These are phyloP conservation scores for Pseudococcus viburni DNA, from an alignment of 2,888 invertebrate genomes.

Conservation along the genomic window DNA sequence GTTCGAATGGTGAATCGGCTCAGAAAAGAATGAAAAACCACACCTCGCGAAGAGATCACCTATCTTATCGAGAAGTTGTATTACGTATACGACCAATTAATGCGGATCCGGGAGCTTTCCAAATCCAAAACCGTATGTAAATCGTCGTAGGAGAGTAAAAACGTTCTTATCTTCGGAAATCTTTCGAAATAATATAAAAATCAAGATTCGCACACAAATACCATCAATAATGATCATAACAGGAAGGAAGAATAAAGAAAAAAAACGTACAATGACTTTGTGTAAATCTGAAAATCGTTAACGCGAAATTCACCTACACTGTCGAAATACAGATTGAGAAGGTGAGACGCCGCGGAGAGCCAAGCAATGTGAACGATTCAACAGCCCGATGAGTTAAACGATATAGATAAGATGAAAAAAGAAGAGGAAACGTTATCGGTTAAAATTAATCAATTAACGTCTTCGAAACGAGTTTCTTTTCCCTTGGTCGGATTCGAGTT, in stretches of 20 bases:
- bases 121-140: slow-evolving; percentile 1
- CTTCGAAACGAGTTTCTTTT: slow-evolving; percentile 58
- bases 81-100: neutral
- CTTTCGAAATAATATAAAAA: neutral
- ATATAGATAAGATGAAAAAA: slow-evolving; percentile 13
- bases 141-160: neutral
- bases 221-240: neutral
- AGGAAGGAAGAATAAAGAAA: neutral
- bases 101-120: neutral
- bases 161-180: neutral
- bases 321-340: neutral
- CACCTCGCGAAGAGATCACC: neutral
- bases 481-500: neutral
- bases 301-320: slow-evolving; percentile 22
- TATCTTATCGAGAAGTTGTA: neutral
- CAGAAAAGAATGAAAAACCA: neutral
- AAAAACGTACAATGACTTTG: neutral
- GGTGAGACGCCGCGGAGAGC: neutral
- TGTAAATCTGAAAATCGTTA: neutral
- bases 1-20: neutral
- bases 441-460: slow-evolving; percentile 63
- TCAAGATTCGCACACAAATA: neutral
- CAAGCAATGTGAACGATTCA: neutral
- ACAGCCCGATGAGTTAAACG: neutral
- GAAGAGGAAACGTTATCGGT: slow-evolving; percentile 49